Evolutionary conservation across 2,113 vertebrate species (phyloP), one percentile per base, ranked within the genome.

Genomic region (Upupa epops): DNA sequence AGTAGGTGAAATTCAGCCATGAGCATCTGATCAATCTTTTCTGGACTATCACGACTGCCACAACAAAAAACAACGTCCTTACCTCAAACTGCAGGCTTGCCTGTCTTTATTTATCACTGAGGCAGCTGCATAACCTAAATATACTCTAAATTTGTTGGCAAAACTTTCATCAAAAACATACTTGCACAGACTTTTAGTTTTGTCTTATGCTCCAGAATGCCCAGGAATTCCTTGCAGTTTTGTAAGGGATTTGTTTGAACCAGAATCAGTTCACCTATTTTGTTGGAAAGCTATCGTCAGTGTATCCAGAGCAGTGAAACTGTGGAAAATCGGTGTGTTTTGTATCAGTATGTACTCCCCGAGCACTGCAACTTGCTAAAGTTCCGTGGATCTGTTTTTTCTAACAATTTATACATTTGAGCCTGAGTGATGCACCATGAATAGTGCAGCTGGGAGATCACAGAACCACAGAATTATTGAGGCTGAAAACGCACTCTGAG

Each of bases 161-260:
- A 58, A 86, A 64, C 42, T 58, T 60, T 9, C n/a, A 65, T 64
- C 70, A 83, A 31, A 72, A 58, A 71, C 74, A 36, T 7, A 11
- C 4, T 4, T 52, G 42, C 61, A 13, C 0, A 0, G 69, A 26
- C 28, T 26, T 25, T 12, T 17, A 7, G 0, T 5, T 37, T 51
- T 15, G 18, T 79, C 93, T 54, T 32, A 29, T 79, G 51, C 37
- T 81, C 56, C 21, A 58, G 3, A 72, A 69, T 48, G 12, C 13
- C 77, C 28, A 4, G 66, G 1, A 52, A 32, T 31, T 17, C 18
- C 3, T 28, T 17, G 9, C 69, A 31, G 28, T 46, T 93, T 42
- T 63, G 58, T n/a, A 92, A 93, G 49, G 51, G 68, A 65, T 78
- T 37, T 55, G 74, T 83, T 90, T 76, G 56, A 69, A 49, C 46